Percentiles rank a stretch among this genome's conserved stretches.
Conservation (phyloP, 1,140 invertebrate species). For the Pogonomyrmex barbatus region DNA sequence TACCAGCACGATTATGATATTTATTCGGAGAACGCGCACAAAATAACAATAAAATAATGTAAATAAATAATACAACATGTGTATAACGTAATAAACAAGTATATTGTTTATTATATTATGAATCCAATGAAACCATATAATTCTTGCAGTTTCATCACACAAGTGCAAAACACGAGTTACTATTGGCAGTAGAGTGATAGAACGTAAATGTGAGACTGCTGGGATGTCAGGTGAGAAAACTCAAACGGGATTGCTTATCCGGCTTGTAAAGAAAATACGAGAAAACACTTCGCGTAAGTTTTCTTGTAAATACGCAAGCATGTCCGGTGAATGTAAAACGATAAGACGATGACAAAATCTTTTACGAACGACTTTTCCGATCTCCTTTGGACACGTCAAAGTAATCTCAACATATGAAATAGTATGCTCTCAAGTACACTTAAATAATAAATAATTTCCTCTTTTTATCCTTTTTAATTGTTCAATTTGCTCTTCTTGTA, state of each 20-base stretch:
- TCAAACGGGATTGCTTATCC: conserved; percentile 49
- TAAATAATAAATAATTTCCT: background rate
- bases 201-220: conserved; percentile 4
- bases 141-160: background rate
- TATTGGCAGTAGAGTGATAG: conserved; percentile 32
- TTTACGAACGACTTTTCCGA: conserved; percentile 24
- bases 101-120: background rate
- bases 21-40: background rate
- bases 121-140: background rate
- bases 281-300: conserved; percentile 55
- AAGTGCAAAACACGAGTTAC: background rate
- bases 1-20: background rate
- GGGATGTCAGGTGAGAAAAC: conserved; percentile 19
- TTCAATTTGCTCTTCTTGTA: conserved; percentile 8
- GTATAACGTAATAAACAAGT: background rate
- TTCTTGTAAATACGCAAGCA: conserved; percentile 65
- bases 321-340: conserved; percentile 54
- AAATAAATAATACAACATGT: background rate
- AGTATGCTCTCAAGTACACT: background rate
- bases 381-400: background rate
- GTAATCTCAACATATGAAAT: background rate
- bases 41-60: background rate
- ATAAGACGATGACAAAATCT: conserved; percentile 42
- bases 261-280: conserved; percentile 26
- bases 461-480: background rate